phyloP scores from a whole-genome alignment of 2,113 vertebrate species.

The Crypturellus undulatus region DNA sequence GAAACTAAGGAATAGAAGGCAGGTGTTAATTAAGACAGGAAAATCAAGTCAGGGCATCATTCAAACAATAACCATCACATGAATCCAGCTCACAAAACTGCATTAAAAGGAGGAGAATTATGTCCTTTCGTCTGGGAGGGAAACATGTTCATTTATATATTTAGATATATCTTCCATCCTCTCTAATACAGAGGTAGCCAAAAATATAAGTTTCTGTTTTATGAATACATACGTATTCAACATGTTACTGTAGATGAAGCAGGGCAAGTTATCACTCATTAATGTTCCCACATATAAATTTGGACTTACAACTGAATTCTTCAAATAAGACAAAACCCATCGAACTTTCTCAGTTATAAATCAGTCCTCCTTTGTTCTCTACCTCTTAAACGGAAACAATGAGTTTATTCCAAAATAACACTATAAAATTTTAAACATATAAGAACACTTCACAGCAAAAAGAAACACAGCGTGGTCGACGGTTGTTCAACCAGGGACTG shows the following conservation, averaged over 20 bases:
- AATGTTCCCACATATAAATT: background rate
- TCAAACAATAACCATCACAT: background rate
- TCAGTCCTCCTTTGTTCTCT: background rate
- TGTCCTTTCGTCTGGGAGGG: background rate
- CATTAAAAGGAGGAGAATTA: background rate
- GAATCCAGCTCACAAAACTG: background rate
- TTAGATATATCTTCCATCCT: background rate
- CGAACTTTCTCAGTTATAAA: background rate
- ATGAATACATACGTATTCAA: background rate
- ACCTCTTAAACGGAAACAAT: background rate
- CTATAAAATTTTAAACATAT: background rate
- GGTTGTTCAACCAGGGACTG: background rate
- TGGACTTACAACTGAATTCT: background rate
- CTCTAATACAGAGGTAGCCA: background rate
- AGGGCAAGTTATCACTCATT: background rate
- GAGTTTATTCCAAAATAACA: background rate
- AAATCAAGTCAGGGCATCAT: background rate
- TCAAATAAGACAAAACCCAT: background rate
- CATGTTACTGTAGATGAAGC: background rate
- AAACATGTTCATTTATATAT: too few relatives aligned
- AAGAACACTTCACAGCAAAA: background rate
- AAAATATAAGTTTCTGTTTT: background rate
- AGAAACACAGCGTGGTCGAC: background rate
- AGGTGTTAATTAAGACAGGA: constrained; percentile 4
- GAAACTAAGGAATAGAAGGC: background rate